Percentiles rank a stretch among this genome's conserved stretches.
phyloP scores from a whole-genome alignment of 1,140 invertebrate genomes.

The Alviniconcha marisindica region DNA sequence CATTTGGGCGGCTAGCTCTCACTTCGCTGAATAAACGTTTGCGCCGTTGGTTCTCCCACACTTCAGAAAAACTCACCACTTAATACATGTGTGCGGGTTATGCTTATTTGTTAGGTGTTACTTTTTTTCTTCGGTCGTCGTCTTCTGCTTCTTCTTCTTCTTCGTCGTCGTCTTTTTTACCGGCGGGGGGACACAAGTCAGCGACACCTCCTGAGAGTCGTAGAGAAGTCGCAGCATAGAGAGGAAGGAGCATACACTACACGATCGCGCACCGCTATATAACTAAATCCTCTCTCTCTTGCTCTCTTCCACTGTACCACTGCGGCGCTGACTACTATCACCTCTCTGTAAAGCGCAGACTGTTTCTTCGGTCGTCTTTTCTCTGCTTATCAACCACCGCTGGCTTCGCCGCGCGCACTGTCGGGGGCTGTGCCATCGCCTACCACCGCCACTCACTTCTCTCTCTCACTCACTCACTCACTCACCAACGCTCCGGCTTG shows the following conservation, averaged over 20 bases:
- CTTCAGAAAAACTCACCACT: background rate
- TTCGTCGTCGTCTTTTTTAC: background rate
- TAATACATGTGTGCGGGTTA: background rate
- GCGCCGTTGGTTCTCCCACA: background rate
- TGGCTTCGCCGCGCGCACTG: background rate
- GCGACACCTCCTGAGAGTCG: no score
- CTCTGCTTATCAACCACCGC: background rate
- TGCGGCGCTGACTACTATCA: background rate
- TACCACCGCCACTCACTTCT: background rate
- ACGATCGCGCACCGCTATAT: no score
- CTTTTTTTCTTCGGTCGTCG: no score
- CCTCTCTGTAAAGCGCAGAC: no score
- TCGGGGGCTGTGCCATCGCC: background rate
- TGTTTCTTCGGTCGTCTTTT: background rate
- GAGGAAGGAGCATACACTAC: no score
- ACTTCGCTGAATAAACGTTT: background rate
- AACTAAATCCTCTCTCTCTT: no score
- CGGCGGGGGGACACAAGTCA: no score
- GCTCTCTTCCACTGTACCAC: background rate
- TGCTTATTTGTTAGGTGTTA: background rate
- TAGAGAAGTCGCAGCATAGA: no score
- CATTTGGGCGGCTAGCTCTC: constrained; percentile 30
- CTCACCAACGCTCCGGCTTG: background rate
- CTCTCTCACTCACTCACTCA: no score
- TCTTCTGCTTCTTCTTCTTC: background rate